Base-by-base conservation (phyloP, 2,113 vertebrate species). In the Anser brachyrhynchus region DNA sequence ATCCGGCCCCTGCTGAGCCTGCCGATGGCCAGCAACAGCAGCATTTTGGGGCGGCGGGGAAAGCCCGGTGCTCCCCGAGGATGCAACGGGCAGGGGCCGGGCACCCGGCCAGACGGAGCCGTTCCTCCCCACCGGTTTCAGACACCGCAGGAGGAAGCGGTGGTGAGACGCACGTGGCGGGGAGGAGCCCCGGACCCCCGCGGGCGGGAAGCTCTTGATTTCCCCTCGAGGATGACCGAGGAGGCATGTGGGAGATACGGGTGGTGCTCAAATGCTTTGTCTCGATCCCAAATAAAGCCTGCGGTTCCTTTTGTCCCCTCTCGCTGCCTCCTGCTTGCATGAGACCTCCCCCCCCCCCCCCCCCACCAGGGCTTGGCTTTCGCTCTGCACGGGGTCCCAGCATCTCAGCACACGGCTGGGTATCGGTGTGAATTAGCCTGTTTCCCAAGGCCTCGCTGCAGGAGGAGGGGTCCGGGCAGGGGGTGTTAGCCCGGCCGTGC, bases 51-150 rank as follows among this genome's bases (percentile, higher is more conserved):
- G 39, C 1, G 1, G 5, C 3, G 19, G 8, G 22, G 37, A 79
- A n/a, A 72, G 21, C 25, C 59, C 1, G 0, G 26, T 39, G 39
- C 35, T 69, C 11, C 23, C 13, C 2, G 0, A 20, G n/a, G 43
- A 8, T 15, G 33, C 28, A 26, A 22, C 1, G 1, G 43, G 37
- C 23, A 65, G 25, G 39, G 44, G 4, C 26, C 25, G 39, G 11
- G 35, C 54, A 65, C 43, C 33, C 13, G 2, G 33, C 13, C 90
- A 93, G 94, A 94, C 2, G 1, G 41, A 23, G 66, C 39, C 6
- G 92, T 92, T 96, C 91, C 84, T 78, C 96, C 73, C 16, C 92
- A 25, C 22, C 75, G 87, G 57, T 43, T 74, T 91, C 92, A 97
- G 91, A 96, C 91, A 75, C 77, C 35, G 6, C 89, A 84, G 84